Evolutionary conservation across 2,113 vertebrate species (phyloP).

Genomic region (Tupaia tana): DNA sequence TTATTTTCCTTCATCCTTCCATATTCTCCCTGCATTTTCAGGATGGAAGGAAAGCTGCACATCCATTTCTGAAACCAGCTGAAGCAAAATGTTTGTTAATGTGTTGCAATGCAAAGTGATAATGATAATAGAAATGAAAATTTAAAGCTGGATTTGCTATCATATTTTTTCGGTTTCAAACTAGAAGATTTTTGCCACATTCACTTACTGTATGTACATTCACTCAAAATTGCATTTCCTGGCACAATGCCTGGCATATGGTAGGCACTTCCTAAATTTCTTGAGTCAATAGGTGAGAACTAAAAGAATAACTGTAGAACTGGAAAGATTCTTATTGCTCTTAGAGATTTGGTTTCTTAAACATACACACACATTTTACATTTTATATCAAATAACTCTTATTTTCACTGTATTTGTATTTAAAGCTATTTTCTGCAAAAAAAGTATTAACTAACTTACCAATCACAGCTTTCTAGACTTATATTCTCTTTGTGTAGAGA

Average conservation of each 20-base stretch:
- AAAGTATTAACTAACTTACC: not conserved
- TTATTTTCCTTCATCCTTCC: slow-evolving; percentile 51
- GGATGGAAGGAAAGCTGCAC: slow-evolving; percentile 38
- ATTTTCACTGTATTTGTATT: slow-evolving; percentile 14
- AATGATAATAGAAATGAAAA: not conserved
- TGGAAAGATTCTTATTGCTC: not conserved
- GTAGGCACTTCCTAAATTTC: slow-evolving; percentile 18
- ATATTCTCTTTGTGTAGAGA: slow-evolving; percentile 8
- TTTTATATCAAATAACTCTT: not conserved
- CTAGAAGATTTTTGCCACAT: slow-evolving; percentile 28
- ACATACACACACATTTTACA: not conserved
- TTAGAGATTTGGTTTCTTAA: slow-evolving; percentile 23
- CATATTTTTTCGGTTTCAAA: not conserved
- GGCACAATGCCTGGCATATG: not conserved
- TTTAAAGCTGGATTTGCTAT: slow-evolving; percentile 30
- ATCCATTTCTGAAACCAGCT: slow-evolving; percentile 43
- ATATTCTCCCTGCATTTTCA: slow-evolving; percentile 35
- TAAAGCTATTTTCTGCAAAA: slow-evolving; percentile 55
- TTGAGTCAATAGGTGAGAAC: not conserved
- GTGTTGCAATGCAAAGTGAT: slow-evolving; percentile 17
- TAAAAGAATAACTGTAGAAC: not conserved
- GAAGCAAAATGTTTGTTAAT: slow-evolving; percentile 54
- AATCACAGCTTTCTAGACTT: slow-evolving; percentile 5
- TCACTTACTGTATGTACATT: slow-evolving; percentile 49
- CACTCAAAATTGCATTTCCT: slow-evolving; percentile 54